Evolutionary conservation across 1,140 invertebrate genomes (phyloP), one percentile per base, ranked within the genome.

Genomic region (Zaprionus nigranus): DNA sequence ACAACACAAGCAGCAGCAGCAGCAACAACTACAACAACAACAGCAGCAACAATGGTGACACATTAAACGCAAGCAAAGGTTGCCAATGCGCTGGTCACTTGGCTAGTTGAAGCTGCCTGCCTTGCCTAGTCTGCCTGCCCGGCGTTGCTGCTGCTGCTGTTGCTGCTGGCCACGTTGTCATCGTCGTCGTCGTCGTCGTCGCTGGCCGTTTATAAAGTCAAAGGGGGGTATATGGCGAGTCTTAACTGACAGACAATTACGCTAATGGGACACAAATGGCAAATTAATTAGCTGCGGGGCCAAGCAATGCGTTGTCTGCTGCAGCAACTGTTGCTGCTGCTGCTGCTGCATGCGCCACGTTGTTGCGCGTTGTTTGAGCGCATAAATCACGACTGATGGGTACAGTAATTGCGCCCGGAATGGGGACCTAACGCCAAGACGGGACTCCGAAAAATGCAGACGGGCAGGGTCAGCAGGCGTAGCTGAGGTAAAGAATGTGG

Each of bases 211-310:
- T 61, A 66, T 71, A 65, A 84, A 84, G 83, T 88, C 83, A 87
- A 87, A 87, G 83, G 85, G 83, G 83, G 83, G 79, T 73, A 80
- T 71, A 70, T 72, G 72, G 78, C 78, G 65, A 78, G 78, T 74
- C 78, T 79, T 81, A 79, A 81, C 79, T 84, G 81, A 91, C 87
- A 91, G 81, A 87, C 87, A 91, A 91, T 91, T 91, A 91, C 87
- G 62, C 81, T 91, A 91, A 91, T 91, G 87, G 87, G 87, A 91
- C 87, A 91, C 87, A 90, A 81, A 86, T 91, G 87, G 87, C 87
- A 91, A 91, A 91, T 91, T 91, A 91, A 91, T 91, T 91, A 91
- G 87, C 81, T 78, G 11, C 72, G 61, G 82, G 75, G 82, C 59
- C 65, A 70, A 75, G 63, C 62, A 72, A 62, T 60, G 43, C 69